Evolutionary conservation across 1,140 invertebrate species (phyloP).

Genomic region (Lasioglossum baleicum): DNA sequence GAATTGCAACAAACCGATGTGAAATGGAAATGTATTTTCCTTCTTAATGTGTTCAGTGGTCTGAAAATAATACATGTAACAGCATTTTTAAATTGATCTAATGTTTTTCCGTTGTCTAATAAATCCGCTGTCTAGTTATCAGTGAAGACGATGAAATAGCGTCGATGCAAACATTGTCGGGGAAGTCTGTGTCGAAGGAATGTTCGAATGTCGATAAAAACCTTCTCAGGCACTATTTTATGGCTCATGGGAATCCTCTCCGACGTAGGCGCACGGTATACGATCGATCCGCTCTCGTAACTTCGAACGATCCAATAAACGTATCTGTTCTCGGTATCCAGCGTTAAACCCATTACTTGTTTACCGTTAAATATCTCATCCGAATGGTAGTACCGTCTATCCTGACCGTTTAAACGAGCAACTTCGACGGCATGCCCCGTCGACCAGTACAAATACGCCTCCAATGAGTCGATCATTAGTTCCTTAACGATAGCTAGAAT

Average conservation of each 20-base stretch:
- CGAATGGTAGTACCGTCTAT: slow-evolving; percentile 86
- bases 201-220: slow-evolving; percentile 46
- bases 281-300: slow-evolving; percentile 85
- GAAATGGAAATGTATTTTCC: no score
- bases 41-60: no score
- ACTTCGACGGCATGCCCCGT: slow-evolving; percentile 90
- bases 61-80: no score
- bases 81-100: no score
- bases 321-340: slow-evolving; percentile 87
- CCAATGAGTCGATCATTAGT: slow-evolving; percentile 89
- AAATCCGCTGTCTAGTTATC: no score
- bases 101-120: no score
- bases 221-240: slow-evolving; percentile 75
- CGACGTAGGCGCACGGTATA: slow-evolving; percentile 85
- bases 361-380: slow-evolving; percentile 89
- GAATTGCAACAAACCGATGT: no score
- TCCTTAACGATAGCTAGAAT: slow-evolving; percentile 89
- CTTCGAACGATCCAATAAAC: slow-evolving; percentile 91
- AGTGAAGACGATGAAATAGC: no score
- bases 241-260: slow-evolving; percentile 76
- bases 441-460: slow-evolving; percentile 93
- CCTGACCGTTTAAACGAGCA: slow-evolving; percentile 88
- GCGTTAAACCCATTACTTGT: slow-evolving; percentile 90
- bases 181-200: not conserved
- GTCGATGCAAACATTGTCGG: no score